phyloP scores from a whole-genome alignment of 2,888 invertebrate species.

The Acrobasis suavella region DNA sequence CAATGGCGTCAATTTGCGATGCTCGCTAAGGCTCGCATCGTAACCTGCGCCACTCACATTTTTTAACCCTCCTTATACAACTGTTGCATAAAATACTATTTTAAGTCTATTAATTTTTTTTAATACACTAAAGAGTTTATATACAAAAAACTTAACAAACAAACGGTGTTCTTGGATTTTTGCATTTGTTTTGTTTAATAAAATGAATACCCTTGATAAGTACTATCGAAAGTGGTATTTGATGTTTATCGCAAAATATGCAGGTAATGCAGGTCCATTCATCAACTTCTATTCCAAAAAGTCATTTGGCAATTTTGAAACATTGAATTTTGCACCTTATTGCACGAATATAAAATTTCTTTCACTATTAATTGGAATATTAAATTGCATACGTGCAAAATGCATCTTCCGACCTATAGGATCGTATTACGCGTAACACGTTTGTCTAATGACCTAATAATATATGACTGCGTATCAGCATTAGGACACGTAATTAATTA shows the following conservation, averaged over 20 bases:
- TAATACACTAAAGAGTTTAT: too few species aligned
- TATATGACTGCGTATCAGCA: slow-evolving; percentile 56
- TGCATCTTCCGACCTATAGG: slow-evolving; percentile 39
- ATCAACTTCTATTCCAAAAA: slow-evolving; percentile 38
- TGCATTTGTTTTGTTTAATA: slow-evolving; percentile 10
- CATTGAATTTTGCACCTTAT: slow-evolving; percentile 10
- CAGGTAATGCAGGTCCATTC: slow-evolving; percentile 41
- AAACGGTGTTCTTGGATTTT: neutral
- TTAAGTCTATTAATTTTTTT: too few species aligned
- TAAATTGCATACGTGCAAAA: slow-evolving; percentile 33
- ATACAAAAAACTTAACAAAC: too few species aligned
- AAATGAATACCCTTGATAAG: slow-evolving; percentile 10
- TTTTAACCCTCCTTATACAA: too few species aligned
- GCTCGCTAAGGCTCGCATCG: too few species aligned
- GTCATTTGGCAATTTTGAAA: neutral
- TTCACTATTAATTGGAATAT: neutral
- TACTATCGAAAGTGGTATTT: slow-evolving; percentile 41
- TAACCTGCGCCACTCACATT: too few species aligned
- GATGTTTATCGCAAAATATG: slow-evolving; percentile 42
- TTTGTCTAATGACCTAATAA: slow-evolving; percentile 64
- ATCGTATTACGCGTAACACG: slow-evolving; percentile 57
- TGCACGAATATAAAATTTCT: neutral
- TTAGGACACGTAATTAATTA: slow-evolving; percentile 59
- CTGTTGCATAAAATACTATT: too few species aligned
- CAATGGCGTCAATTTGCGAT: too few species aligned